Evolutionary conservation across 2,113 vertebrate species (phyloP), one percentile per base, ranked within the genome.

Genomic region (Leptobrachium ailaonicum): DNA sequence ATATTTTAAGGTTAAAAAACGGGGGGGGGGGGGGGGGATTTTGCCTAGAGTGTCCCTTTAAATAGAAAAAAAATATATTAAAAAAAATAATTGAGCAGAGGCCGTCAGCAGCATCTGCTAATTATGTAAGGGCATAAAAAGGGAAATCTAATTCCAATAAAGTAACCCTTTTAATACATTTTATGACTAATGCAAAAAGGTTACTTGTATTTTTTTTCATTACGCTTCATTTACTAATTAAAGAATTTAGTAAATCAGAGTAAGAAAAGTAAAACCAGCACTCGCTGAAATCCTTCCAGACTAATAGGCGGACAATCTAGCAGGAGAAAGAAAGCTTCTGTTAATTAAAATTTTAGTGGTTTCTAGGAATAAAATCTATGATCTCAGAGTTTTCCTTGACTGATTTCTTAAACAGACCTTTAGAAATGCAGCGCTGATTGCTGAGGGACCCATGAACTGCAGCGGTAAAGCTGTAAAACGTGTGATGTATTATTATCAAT

Each of bases 281-380:
- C 69, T 85, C 85, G 83, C 83, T 70, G 11, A 75, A 69, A 81
- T 60, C 84, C 84, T 79, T 82, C 74, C 66, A 83, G 71, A 82
- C 77, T 82, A 5, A 50, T 50, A 50, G 47, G 20, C 20, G 20
- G 44, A 77, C 82, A 87, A 85, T 62, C 73, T 86, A 32, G 43
- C 83, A 77, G 80, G 77, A 69, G 85, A 73, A 88, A 83, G 82
- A 53, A 2, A 6, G 20, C 62, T 83, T 83, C 41, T 71, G 14
- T 82, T 87, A n/a, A 47, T 79, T 40, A 72, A 4, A n/a, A 1
- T 85, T 83, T 66, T 45, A 58, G 60, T 71, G 6, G 79, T 87
- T 84, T 84, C 53, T 79, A 77, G 71, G 77, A 87, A 82, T 42
- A n/a, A 79, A 41, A 9, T 50, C 73, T 79, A 60, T 69, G 44